These are phyloP conservation scores for Drosophila azteca DNA, from an alignment of 1,140 invertebrate species.

Conservation along the genomic window DNA sequence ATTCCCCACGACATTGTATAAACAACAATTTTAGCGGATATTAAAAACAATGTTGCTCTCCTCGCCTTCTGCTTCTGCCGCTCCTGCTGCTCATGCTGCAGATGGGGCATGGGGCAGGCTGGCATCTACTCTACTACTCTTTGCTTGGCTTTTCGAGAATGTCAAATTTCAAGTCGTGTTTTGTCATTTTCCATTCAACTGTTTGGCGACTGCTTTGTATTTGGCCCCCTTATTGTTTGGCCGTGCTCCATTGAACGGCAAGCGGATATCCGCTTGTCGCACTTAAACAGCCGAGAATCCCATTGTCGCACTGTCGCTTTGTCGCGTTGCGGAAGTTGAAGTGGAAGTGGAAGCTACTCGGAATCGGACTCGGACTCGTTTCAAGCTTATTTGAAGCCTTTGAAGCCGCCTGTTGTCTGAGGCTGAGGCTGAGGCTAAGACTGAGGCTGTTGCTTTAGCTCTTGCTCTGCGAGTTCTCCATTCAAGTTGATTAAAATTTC, in stretches of 20 bases:
- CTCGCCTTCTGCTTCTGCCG: background rate
- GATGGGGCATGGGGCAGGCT: no score
- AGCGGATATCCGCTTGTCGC: slow-evolving; percentile 73
- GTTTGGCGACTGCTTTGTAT: slow-evolving; percentile 39
- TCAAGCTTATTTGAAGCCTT: slow-evolving; percentile 51
- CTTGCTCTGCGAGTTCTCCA: slow-evolving; percentile 2
- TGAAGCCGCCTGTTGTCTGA: slow-evolving; percentile 14
- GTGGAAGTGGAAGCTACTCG: slow-evolving; percentile 34
- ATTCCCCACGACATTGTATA: slow-evolving; percentile 75
- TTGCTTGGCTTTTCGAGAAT: slow-evolving; percentile 33
- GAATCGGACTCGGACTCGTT: slow-evolving; percentile 25
- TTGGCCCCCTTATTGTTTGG: slow-evolving; percentile 53
- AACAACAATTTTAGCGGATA: slow-evolving; percentile 82
- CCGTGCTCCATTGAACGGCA: slow-evolving; percentile 60
- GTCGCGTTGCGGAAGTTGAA: slow-evolving; percentile 27
- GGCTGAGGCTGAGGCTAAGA: slow-evolving; percentile 1
- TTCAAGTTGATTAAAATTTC: slow-evolving; percentile 61
- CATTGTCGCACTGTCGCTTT: slow-evolving; percentile 59
- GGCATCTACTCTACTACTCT: background rate
- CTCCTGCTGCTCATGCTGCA: background rate
- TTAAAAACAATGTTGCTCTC: slow-evolving; percentile 79
- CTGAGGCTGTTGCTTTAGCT: background rate
- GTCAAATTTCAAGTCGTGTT: slow-evolving; percentile 76
- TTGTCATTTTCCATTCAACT: slow-evolving; percentile 73
- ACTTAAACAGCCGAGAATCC: slow-evolving; percentile 64